Evolutionary conservation across 2,888 invertebrate species (phyloP).

Genomic region (Apamea anceps): DNA sequence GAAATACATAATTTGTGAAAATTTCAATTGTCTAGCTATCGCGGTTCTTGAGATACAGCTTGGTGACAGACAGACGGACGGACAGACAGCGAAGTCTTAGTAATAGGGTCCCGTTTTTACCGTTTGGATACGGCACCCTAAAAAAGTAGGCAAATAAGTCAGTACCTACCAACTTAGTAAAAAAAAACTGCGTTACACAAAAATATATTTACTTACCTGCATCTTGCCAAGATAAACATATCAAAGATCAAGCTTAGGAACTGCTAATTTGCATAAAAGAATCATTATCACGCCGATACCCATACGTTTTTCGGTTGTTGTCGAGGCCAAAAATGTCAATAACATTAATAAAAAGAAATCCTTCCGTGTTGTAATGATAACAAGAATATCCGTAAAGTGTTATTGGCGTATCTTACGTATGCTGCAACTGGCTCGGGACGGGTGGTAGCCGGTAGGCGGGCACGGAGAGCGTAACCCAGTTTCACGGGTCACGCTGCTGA

Average conservation of each 20-base stretch:
- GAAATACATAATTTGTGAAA: no score
- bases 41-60: no score
- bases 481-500: constrained; percentile 75
- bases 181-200: neutral
- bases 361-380: constrained; percentile 29
- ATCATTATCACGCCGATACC: constrained; percentile 1
- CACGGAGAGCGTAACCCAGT: constrained; percentile 75
- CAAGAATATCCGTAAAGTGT: constrained; percentile 45
- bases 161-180: neutral
- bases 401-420: constrained; percentile 54
- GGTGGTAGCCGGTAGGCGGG: constrained; percentile 65
- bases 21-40: no score
- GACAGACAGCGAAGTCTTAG: no score
- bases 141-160: no score
- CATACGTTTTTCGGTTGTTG: neutral
- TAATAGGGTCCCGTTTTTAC: no score
- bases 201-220: neutral
- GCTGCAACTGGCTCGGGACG: constrained; percentile 60
- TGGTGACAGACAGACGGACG: no score
- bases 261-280: constrained; percentile 2
- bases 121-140: no score
- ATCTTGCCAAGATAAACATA: neutral
- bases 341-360: neutral
- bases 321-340: neutral
- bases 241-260: constrained; percentile 4